Percentiles rank a stretch among this genome's conserved stretches.
These are phyloP conservation scores for Sarcophaga subvicina DNA, from an alignment of 2,888 invertebrate genomes.

Conservation along the genomic window DNA sequence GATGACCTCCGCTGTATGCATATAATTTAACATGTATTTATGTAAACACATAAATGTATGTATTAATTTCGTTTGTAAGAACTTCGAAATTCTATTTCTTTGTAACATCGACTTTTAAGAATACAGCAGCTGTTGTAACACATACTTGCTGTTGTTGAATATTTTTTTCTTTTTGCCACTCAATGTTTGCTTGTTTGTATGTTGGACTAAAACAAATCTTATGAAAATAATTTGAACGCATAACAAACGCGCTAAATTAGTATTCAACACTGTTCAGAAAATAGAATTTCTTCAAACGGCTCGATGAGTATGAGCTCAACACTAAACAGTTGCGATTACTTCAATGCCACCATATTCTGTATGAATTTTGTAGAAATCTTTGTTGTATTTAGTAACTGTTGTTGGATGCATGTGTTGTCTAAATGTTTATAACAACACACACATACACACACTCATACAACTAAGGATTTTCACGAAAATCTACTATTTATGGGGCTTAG, in stretches of 20 bases:
- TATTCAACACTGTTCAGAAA: conserved; percentile 35
- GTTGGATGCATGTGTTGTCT: too few relatives aligned
- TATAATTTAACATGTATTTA: background rate
- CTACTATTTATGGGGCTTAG: too few relatives aligned
- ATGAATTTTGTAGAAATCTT: background rate
- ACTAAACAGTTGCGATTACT: background rate
- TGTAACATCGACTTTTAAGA: conserved; percentile 33
- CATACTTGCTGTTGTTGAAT: conserved; percentile 29
- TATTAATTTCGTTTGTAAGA: background rate
- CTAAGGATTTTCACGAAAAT: too few relatives aligned
- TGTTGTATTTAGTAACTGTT: too few relatives aligned
- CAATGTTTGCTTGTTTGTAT: background rate
- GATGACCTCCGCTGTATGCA: too few relatives aligned
- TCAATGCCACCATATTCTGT: background rate
- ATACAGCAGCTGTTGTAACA: conserved; percentile 52
- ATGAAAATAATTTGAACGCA: conserved; percentile 55
- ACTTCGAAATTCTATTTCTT: conserved; percentile 37
- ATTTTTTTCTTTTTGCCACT: background rate
- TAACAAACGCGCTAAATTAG: conserved; percentile 56
- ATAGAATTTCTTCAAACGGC: background rate
- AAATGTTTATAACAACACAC: too few relatives aligned
- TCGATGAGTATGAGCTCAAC: background rate
- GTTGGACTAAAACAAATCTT: conserved; percentile 28
- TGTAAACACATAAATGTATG: background rate
- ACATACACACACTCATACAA: too few relatives aligned